Percentiles rank a stretch among this genome's conserved stretches.
phyloP scores from a whole-genome alignment of 2,113 vertebrate species.

The Corydoras maculifer region DNA sequence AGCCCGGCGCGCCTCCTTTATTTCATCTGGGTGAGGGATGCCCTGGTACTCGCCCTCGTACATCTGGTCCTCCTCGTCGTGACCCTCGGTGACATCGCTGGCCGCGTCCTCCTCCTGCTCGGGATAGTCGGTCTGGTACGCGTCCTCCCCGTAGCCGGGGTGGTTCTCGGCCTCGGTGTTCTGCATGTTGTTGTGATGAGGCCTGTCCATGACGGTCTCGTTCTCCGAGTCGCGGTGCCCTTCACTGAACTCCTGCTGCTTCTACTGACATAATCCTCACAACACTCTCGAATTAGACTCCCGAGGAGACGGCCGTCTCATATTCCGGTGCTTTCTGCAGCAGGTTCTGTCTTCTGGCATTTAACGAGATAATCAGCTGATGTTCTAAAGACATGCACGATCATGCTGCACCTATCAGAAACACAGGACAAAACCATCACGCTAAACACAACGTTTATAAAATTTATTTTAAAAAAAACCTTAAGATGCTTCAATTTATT shows the following conservation, averaged over 20 bases:
- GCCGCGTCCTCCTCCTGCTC: constrained; percentile 77
- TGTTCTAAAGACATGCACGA: background rate
- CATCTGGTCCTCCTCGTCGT: constrained; percentile 91
- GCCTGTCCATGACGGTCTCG: constrained; percentile 63
- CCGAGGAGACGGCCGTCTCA: constrained; percentile 13
- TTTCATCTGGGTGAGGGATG: constrained; percentile 88
- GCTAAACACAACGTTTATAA: background rate
- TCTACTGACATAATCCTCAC: constrained; percentile 58
- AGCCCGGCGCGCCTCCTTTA: constrained; percentile 75
- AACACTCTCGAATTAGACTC: constrained; percentile 31
- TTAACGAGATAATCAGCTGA: no score
- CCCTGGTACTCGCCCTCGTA: constrained; percentile 98
- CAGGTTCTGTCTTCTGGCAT: no score
- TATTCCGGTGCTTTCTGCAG: background rate
- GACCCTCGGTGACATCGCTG: constrained; percentile 90
- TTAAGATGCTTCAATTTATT: no score
- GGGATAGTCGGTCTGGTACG: constrained; percentile 68
- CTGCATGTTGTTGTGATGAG: constrained; percentile 72
- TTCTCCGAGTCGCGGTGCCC: constrained; percentile 27
- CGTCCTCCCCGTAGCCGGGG: constrained; percentile 61
- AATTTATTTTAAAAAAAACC: no score
- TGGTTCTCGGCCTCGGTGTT: constrained; percentile 57
- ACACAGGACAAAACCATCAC: background rate
- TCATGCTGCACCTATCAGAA: background rate
- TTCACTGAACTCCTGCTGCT: constrained; percentile 37